These are phyloP conservation scores for Camelus dromedarius DNA, from an alignment of 2,113 vertebrate species.

Conservation along the genomic window DNA sequence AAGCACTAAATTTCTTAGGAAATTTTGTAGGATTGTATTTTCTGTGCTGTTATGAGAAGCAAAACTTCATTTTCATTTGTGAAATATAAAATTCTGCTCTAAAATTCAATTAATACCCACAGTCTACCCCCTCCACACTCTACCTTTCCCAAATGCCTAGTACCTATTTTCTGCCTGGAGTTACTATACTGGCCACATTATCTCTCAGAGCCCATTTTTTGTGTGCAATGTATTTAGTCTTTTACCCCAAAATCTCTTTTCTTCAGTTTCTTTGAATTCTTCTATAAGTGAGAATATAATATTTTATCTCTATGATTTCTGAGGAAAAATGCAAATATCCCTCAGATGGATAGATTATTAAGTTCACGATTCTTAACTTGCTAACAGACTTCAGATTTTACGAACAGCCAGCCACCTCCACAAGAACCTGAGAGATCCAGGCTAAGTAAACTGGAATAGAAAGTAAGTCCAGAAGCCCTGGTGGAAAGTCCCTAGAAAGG, in stretches of 20 bases:
- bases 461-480: background rate
- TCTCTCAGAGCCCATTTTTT: background rate
- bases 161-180: background rate
- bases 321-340: background rate
- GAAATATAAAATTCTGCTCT: conserved; percentile 4
- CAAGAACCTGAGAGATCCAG: background rate
- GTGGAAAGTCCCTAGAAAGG: background rate
- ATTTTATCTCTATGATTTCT: conserved; percentile 21
- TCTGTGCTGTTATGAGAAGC: background rate
- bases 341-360: background rate
- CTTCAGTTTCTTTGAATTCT: background rate
- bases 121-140: background rate
- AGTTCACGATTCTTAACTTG: background rate
- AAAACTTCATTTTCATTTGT: background rate
- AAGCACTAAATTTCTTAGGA: background rate
- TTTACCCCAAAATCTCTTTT: background rate
- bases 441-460: background rate
- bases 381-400: conserved; percentile 1
- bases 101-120: background rate
- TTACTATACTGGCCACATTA: background rate
- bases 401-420: background rate
- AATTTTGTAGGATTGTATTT: background rate
- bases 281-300: background rate
- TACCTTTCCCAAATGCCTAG: background rate
- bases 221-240: background rate